A percentile compares a stretch with the other conserved stretches of the same genome.
Conservation (phyloP, 1,140 invertebrate species). For the Gonioctena quinquepunctata region DNA sequence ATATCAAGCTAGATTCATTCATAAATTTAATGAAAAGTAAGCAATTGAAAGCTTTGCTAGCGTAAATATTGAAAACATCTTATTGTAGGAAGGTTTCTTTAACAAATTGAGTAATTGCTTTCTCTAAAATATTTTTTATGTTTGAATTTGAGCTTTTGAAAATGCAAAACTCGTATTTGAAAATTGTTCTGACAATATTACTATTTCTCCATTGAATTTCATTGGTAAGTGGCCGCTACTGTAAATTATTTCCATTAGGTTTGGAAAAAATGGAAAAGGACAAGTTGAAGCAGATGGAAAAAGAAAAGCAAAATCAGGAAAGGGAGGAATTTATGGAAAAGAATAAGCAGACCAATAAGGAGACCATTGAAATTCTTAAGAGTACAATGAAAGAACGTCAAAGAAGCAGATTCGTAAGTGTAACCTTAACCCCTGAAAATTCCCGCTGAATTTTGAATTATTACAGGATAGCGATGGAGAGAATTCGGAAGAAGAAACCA, state of each 20-base stretch:
- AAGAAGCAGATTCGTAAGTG: conserved; percentile 84
- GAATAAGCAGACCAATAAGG: conserved; percentile 68
- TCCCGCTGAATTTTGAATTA: neutral
- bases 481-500: conserved; percentile 42
- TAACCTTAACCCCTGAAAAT: neutral
- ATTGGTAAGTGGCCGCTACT: too few relatives aligned
- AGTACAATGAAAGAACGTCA: conserved; percentile 55
- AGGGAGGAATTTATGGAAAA: conserved; percentile 66
- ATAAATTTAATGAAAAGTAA: too few relatives aligned
- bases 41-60: too few relatives aligned
- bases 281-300: conserved; percentile 86
- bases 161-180: too few relatives aligned
- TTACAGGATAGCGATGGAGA: conserved; percentile 52
- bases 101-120: too few relatives aligned
- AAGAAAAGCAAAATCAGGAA: conserved; percentile 69
- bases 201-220: too few relatives aligned
- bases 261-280: conserved; percentile 97
- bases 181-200: too few relatives aligned
- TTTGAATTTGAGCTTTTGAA: too few relatives aligned
- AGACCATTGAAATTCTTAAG: conserved; percentile 61
- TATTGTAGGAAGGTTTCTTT: too few relatives aligned
- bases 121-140: too few relatives aligned
- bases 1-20: too few relatives aligned
- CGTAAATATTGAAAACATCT: too few relatives aligned
- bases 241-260: conserved; percentile 56